These are phyloP conservation scores for Parauchenoglanis ngamensis DNA, from an alignment of 2,797 vertebrate genomes.

Conservation along the genomic window DNA sequence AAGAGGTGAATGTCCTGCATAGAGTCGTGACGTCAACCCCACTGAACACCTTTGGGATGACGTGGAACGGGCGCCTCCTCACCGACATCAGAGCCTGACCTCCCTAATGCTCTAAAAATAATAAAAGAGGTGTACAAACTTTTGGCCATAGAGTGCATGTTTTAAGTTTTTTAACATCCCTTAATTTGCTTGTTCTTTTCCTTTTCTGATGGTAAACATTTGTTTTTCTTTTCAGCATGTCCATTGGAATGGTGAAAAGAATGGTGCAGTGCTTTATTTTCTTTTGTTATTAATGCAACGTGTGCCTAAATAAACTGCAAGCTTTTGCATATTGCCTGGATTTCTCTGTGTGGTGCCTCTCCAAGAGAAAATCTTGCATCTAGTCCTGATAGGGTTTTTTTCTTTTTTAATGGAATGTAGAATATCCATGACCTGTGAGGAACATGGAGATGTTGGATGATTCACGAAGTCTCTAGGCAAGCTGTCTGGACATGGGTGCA, in stretches of 20 bases:
- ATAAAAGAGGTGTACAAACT: neutral
- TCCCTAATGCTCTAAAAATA: neutral
- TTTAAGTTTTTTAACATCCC: too few relatives aligned
- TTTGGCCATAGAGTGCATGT: neutral
- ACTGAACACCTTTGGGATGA: too few relatives aligned
- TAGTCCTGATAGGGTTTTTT: too few relatives aligned
- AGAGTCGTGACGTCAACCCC: too few relatives aligned
- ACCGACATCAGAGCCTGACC: neutral
- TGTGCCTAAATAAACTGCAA: too few relatives aligned
- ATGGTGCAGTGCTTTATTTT: too few relatives aligned
- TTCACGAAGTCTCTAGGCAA: neutral
- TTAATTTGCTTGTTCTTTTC: too few relatives aligned
- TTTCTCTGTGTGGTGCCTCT: too few relatives aligned
- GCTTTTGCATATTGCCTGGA: too few relatives aligned
- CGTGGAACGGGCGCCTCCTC: neutral
- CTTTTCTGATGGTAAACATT: neutral
- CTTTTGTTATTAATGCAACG: too few relatives aligned
- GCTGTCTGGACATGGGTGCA: neutral
- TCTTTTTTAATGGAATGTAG: neutral
- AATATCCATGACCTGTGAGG: neutral
- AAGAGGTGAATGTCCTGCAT: neutral
- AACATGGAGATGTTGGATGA: neutral
- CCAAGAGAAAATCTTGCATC: too few relatives aligned
- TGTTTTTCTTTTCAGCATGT: neutral
- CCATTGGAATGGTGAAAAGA: too few relatives aligned